phyloP scores from a whole-genome alignment of 2,888 invertebrate species.

The Hyppa rectilinea region DNA sequence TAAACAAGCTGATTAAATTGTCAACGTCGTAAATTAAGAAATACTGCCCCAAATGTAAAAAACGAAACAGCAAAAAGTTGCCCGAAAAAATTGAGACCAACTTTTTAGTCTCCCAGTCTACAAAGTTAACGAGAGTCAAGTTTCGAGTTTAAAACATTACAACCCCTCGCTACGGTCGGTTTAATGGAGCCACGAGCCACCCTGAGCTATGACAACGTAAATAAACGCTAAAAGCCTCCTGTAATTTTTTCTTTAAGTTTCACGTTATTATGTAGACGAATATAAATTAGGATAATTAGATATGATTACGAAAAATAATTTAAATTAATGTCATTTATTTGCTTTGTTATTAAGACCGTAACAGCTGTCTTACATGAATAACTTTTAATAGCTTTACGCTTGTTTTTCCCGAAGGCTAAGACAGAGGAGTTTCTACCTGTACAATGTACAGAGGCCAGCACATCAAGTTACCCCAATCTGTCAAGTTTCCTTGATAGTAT shows the following conservation, averaged over 20 bases:
- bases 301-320: constrained; percentile 41
- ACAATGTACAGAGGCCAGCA: too few species aligned
- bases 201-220: constrained; percentile 68
- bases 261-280: constrained; percentile 58
- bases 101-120: constrained; percentile 61
- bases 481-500: too few species aligned
- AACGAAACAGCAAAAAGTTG: constrained; percentile 12
- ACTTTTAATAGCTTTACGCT: too few species aligned
- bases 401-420: too few species aligned
- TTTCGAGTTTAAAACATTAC: constrained; percentile 73
- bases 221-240: constrained; percentile 72
- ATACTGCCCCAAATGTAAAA: not conserved
- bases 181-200: constrained; percentile 68
- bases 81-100: constrained; percentile 24
- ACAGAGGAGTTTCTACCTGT: too few species aligned
- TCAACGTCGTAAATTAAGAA: not conserved
- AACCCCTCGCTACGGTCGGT: constrained; percentile 65
- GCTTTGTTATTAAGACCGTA: too few species aligned
- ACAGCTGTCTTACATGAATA: too few species aligned
- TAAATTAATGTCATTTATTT: constrained; percentile 13
- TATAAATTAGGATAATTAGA: constrained; percentile 59
- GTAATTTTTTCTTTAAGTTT: constrained; percentile 70
- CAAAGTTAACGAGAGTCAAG: constrained; percentile 60
- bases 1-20: not conserved
- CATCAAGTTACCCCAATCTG: too few species aligned